Evolutionary conservation across 1,140 invertebrate species (phyloP).

Genomic region (Drosophila tani): DNA sequence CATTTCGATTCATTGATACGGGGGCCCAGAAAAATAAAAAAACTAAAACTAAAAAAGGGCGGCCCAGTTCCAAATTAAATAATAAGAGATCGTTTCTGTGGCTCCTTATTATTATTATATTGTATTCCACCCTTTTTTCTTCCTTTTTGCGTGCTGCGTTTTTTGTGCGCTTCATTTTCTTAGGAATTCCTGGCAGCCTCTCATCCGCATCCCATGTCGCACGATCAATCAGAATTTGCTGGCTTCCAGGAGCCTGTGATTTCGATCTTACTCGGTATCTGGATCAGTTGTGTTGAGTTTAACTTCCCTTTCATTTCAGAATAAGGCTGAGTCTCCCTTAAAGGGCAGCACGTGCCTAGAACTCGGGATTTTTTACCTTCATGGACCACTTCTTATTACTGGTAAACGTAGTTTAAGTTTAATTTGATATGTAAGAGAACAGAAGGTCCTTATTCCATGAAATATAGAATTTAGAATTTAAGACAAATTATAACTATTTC

Average conservation of each 20-base stretch:
- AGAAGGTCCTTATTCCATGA: too few species aligned
- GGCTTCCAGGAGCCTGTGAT: conserved; percentile 41
- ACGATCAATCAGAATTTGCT: conserved; percentile 72
- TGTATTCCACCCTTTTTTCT: conserved; percentile 75
- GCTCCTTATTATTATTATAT: conserved; percentile 81
- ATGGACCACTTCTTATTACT: not conserved
- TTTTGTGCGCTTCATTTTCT: conserved; percentile 70
- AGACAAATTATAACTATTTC: not conserved
- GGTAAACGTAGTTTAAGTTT: not conserved
- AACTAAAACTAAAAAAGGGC: conserved; percentile 17
- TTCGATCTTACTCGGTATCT: conserved; percentile 22
- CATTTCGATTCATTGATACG: conserved; percentile 81
- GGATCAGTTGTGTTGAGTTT: conserved; percentile 32
- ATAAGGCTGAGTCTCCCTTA: conserved; percentile 32
- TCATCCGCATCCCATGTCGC: conserved; percentile 57
- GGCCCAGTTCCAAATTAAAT: conserved; percentile 79
- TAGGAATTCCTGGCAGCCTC: conserved; percentile 61
- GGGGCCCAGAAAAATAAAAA: conserved; percentile 24
- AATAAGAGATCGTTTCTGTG: conserved; percentile 55
- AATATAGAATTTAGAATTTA: not conserved
- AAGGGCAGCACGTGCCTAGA: conserved; percentile 69
- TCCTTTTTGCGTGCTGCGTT: conserved; percentile 66
- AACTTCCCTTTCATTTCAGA: conserved; percentile 56
- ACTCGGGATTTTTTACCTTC: conserved; percentile 53
- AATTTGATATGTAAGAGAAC: not conserved